A percentile compares a stretch with the other conserved stretches of the same genome.
These are phyloP conservation scores for Aporophyla lueneburgensis DNA, from an alignment of 2,888 invertebrate species.

Conservation along the genomic window DNA sequence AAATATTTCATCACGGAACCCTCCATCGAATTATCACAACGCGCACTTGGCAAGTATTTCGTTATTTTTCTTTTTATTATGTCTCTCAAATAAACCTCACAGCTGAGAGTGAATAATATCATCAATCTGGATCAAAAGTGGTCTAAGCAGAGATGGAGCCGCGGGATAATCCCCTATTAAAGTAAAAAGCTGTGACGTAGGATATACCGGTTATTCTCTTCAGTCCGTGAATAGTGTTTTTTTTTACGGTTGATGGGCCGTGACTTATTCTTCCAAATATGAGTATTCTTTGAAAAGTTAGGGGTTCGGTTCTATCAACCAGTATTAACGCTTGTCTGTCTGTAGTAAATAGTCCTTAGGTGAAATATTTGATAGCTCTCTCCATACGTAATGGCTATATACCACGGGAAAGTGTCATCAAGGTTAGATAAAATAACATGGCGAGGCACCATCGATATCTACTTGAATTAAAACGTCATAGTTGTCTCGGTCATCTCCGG, in stretches of 20 bases:
- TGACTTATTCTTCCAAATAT: not conserved
- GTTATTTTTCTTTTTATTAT: conserved; percentile 43
- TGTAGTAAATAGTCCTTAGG: not conserved
- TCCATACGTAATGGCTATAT: too few species aligned
- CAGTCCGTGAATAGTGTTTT: not conserved
- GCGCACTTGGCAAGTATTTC: conserved; percentile 2
- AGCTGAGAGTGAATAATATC: conserved; percentile 65
- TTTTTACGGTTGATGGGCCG: not conserved
- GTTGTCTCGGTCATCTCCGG: too few species aligned
- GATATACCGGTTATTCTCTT: not conserved
- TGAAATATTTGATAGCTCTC: too few species aligned
- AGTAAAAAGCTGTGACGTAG: conserved; percentile 52
- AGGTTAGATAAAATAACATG: too few species aligned
- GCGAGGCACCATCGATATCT: too few species aligned
- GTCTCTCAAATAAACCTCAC: conserved; percentile 46
- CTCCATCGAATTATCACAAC: not conserved
- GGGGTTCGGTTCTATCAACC: not conserved
- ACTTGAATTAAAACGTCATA: too few species aligned
- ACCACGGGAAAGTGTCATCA: too few species aligned
- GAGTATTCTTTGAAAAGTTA: not conserved
- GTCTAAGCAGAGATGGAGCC: conserved; percentile 42
- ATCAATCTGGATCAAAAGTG: conserved; percentile 66
- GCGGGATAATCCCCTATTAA: conserved; percentile 62
- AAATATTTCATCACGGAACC: conserved; percentile 35
- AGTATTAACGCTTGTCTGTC: too few species aligned